Evolutionary conservation across 2,888 invertebrate genomes (phyloP).

Genomic region (Rosalia funebris): DNA sequence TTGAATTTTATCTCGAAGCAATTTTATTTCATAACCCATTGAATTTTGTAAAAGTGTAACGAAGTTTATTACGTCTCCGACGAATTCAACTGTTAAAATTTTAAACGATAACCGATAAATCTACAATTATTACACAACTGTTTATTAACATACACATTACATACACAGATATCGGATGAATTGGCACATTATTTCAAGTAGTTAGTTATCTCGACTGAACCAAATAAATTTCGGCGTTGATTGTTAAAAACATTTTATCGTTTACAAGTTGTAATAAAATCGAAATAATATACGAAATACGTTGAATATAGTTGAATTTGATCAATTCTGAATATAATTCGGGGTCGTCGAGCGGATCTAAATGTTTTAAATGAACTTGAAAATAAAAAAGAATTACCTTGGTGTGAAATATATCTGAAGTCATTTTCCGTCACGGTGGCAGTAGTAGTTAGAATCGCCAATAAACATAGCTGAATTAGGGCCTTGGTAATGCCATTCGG

Average conservation of each 20-base stretch:
- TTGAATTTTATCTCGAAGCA: too few relatives aligned
- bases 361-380: too few relatives aligned
- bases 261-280: not conserved
- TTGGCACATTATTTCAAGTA: slow-evolving; percentile 18
- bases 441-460: slow-evolving; percentile 33
- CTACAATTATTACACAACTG: too few relatives aligned
- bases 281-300: not conserved
- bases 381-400: slow-evolving; percentile 48
- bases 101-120: too few relatives aligned
- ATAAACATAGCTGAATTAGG: slow-evolving; percentile 36
- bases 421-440: slow-evolving; percentile 43
- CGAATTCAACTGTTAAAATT: too few relatives aligned
- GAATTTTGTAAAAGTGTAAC: too few relatives aligned
- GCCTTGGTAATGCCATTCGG: slow-evolving; percentile 41
- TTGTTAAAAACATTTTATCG: not conserved
- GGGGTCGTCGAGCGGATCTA: too few relatives aligned
- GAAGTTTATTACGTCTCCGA: too few relatives aligned
- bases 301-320: not conserved
- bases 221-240: slow-evolving; percentile 1
- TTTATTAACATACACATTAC: too few relatives aligned
- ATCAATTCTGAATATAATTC: too few relatives aligned
- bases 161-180: too few relatives aligned
- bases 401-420: slow-evolving; percentile 53
- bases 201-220: slow-evolving; percentile 19
- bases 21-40: too few relatives aligned